Base-by-base conservation (phyloP, 2,113 vertebrate species). In the Brachionichthys hirsutus region DNA sequence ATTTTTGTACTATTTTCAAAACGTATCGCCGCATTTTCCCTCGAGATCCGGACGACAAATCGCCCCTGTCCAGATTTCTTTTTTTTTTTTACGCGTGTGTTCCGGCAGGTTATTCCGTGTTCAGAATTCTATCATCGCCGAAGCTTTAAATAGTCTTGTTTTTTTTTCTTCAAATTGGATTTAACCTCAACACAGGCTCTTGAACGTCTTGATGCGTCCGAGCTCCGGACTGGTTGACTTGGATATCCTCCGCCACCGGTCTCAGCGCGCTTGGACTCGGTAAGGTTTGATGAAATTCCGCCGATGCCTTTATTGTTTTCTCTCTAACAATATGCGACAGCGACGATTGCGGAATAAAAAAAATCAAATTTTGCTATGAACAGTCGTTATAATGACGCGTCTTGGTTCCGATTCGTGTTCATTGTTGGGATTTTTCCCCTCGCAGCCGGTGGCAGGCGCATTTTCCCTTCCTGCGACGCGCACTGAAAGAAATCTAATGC, bases 201-300 rank as follows among this genome's bases (percentile, higher is more conserved):
- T 47, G 12, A 15, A 69, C 50, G 4, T 61, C 62, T 73, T 24
- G 15, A 75, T 77, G 68, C 78, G 60, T 58, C 66, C 62, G 45
- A 58, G 73, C 54, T 78, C 55, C 75, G 60, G 77, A 65, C 78
- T 54, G 79, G 69, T 22, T 79, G 76, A 73, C 79, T 84, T 85
- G 83, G 88, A 87, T 87, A 74, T 73, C 77, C 67, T 70, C 67
- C 64, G 71, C 70, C 1, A 24, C 54, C 67, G 77, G 81, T 49
- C 83, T 48, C 81, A 7, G 75, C 84, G 79, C 74, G 0, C 70
- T 72, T 69, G 66, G 71, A 86, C 51, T 70, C 77, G 88, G 89
- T 90, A 89, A 89, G 89, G 30, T 60, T 80, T 57, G 14, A 22
- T 45, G n/a, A 51, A 34, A 65, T 75, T 46, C 60, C 51, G 12